Evolutionary conservation across 2,113 vertebrate genomes (phyloP).

Genomic region (Perca schrenkii): DNA sequence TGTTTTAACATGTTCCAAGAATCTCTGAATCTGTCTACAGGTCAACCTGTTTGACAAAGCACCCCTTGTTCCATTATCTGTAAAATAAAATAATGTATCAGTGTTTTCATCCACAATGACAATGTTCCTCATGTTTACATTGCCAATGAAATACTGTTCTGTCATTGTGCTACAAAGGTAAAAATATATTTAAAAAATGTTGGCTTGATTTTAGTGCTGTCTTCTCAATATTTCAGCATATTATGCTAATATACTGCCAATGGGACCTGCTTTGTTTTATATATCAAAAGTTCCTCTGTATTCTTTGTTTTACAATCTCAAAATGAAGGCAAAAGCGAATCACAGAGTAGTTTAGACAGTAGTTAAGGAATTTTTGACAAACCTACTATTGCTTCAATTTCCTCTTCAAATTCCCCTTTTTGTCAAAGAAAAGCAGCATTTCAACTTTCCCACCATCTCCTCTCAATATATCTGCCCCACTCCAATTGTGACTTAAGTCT

Average conservation of each 20-base stretch:
- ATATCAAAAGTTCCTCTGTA: background rate
- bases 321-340: conserved; percentile 50
- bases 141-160: conserved; percentile 46
- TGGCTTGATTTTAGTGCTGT: conserved; percentile 39
- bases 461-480: conserved; percentile 71
- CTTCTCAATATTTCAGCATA: conserved; percentile 43
- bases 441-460: conserved; percentile 82
- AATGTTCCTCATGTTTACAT: conserved; percentile 58
- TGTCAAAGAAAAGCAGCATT: conserved; percentile 71
- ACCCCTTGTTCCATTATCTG: conserved; percentile 67
- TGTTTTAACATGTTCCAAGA: conserved; percentile 82
- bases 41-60: conserved; percentile 72
- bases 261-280: background rate
- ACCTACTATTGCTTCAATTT: conserved; percentile 72
- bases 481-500: conserved; percentile 83
- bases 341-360: conserved; percentile 26
- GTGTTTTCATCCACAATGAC: conserved; percentile 51
- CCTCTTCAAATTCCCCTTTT: conserved; percentile 70
- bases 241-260: conserved; percentile 10
- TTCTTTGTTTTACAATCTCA: conserved; percentile 33
- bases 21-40: conserved; percentile 72
- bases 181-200: conserved; percentile 57
- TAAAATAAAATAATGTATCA: conserved; percentile 67
- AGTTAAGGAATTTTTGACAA: conserved; percentile 38
- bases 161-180: conserved; percentile 46